phyloP scores from a whole-genome alignment of 2,797 vertebrate genomes.

The Sternotherus odoratus region DNA sequence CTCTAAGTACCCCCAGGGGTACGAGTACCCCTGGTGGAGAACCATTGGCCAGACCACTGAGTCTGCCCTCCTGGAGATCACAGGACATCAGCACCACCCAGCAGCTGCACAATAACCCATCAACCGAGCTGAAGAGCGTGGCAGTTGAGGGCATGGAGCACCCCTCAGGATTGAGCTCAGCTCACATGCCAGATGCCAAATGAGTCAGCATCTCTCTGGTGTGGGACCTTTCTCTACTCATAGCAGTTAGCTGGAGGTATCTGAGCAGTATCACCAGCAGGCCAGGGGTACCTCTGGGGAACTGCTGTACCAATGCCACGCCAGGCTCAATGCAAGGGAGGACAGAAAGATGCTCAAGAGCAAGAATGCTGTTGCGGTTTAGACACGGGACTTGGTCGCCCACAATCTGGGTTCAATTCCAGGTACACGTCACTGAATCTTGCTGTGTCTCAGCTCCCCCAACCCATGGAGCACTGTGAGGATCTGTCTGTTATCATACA shows the following conservation, averaged over 20 bases:
- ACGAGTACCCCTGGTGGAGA: no score
- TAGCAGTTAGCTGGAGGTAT: not conserved
- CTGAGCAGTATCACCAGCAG: not conserved
- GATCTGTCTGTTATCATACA: not conserved
- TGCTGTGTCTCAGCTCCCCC: not conserved
- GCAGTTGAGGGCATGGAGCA: not conserved
- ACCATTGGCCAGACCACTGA: no score
- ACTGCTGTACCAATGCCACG: not conserved
- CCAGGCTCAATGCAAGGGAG: not conserved
- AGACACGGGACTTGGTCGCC: not conserved
- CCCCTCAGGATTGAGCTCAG: not conserved
- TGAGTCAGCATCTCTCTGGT: not conserved
- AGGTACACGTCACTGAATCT: not conserved
- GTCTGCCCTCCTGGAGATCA: no score
- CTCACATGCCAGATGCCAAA: not conserved
- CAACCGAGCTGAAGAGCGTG: not conserved
- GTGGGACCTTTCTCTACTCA: not conserved
- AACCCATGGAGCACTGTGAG: not conserved
- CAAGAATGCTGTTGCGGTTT: not conserved
- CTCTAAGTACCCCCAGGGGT: no score
- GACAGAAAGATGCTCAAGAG: accelerated
- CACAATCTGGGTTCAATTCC: not conserved
- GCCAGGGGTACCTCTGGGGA: not conserved
- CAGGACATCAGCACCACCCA: not conserved
- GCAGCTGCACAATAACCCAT: not conserved